phyloP scores from a whole-genome alignment of 2,888 invertebrate genomes.

The Meteorus cinctellus region DNA sequence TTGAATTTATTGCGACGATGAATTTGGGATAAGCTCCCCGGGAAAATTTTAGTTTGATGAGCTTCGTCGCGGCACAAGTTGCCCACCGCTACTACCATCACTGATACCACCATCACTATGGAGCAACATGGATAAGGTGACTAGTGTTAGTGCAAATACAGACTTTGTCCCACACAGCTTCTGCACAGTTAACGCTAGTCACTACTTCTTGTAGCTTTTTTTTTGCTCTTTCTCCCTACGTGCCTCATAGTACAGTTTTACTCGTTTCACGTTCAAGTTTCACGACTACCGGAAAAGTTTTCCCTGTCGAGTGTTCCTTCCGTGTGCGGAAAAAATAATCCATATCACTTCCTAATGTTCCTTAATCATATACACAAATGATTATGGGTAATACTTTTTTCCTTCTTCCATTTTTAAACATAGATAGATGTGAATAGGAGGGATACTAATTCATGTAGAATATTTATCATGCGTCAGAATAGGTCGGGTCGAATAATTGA shows the following conservation, averaged over 20 bases:
- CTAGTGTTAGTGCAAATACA: conserved; percentile 6
- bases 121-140: conserved; percentile 10
- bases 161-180: not conserved
- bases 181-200: conserved; percentile 13
- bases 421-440: too few species aligned
- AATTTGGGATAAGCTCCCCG: conserved; percentile 63
- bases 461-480: too few species aligned
- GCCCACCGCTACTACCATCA: conserved; percentile 31
- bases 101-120: conserved; percentile 24
- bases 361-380: not conserved
- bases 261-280: conserved; percentile 40
- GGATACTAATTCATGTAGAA: too few species aligned
- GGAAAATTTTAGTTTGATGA: conserved; percentile 66
- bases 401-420: not conserved
- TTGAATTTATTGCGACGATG: conserved; percentile 66
- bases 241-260: conserved; percentile 31
- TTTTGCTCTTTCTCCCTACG: conserved; percentile 10
- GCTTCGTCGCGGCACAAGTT: conserved; percentile 45
- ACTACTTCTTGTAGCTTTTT: not conserved
- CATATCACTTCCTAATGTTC: conserved; percentile 15
- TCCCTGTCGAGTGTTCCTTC: conserved; percentile 19
- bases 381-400: not conserved
- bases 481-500: too few species aligned
- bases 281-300: conserved; percentile 40
- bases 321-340: conserved; percentile 22